Conservation (phyloP, 2,888 invertebrate genomes). For the Agonopterix heracliana region DNA sequence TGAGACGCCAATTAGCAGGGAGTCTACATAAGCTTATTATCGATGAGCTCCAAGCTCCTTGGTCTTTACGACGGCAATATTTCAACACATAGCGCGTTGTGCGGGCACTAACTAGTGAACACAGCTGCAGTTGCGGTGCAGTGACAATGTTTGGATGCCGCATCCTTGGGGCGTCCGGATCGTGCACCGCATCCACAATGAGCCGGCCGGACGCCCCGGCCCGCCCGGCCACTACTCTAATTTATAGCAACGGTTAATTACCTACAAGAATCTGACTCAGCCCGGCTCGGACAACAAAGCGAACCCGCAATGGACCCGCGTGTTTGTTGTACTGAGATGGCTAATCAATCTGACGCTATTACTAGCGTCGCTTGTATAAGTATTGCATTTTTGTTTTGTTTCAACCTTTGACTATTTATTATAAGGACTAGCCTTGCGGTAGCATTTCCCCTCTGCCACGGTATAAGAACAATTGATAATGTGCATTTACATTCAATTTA, state of each 20-base stretch:
- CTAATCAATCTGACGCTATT: constrained; percentile 16
- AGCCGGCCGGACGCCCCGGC: constrained; percentile 17
- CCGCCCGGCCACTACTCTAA: constrained; percentile 34
- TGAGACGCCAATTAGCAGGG: background rate
- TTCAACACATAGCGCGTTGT: constrained; percentile 49
- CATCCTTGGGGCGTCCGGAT: constrained; percentile 39
- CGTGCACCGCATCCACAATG: constrained; percentile 58
- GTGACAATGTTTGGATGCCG: constrained; percentile 62
- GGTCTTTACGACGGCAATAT: constrained; percentile 38
- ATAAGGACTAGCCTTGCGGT: too few species aligned
- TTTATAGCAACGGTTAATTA: constrained; percentile 67
- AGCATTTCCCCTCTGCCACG: too few species aligned
- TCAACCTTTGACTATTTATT: too few species aligned
- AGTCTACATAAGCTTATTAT: constrained; percentile 12
- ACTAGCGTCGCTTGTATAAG: background rate
- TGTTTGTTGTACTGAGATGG: constrained; percentile 26
- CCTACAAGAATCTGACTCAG: constrained; percentile 60
- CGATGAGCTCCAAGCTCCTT: constrained; percentile 27
- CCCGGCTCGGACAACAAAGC: constrained; percentile 33
- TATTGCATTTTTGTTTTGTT: background rate
- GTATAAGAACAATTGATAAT: too few species aligned
- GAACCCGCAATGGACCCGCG: constrained; percentile 23
- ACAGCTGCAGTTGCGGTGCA: constrained; percentile 62
- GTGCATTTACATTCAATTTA: too few species aligned
- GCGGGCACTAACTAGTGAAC: constrained; percentile 59